Percentiles rank a stretch among this genome's conserved stretches.
Evolutionary conservation across 2,888 invertebrate species (phyloP).

Genomic region (Strigamia transsilvanica): DNA sequence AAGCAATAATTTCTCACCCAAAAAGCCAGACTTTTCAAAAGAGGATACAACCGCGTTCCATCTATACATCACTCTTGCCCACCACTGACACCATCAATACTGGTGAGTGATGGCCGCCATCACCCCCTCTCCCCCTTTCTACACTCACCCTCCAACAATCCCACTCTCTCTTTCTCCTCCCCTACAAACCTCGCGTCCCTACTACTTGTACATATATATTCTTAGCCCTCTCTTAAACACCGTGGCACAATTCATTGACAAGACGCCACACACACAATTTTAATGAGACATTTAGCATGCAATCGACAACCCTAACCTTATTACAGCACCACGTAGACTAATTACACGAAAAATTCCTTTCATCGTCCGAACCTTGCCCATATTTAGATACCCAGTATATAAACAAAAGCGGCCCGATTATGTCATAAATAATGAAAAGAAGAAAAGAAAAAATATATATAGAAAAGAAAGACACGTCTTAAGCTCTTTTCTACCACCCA

Average conservation of each 20-base stretch:
- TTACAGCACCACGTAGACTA: background rate
- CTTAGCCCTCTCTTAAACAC: background rate
- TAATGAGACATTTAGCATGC: slow-evolving; percentile 26
- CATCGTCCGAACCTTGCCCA: background rate
- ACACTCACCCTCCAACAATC: slow-evolving; percentile 6
- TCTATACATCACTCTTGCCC: slow-evolving; percentile 34
- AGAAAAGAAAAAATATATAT: background rate
- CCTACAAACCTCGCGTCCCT: background rate
- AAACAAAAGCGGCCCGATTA: slow-evolving; percentile 18
- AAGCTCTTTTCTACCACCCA: slow-evolving; percentile 28
- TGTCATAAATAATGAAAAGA: slow-evolving; percentile 3
- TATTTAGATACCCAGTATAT: background rate
- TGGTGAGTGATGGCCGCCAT: slow-evolving; percentile 30
- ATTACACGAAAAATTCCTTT: background rate
- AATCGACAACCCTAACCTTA: background rate
- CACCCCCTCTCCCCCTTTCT: slow-evolving; percentile 22
- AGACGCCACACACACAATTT: background rate
- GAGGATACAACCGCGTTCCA: slow-evolving; percentile 31
- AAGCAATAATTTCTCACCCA: slow-evolving; percentile 30
- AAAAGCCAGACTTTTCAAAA: slow-evolving; percentile 32
- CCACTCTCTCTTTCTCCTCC: slow-evolving; percentile 34
- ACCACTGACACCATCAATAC: slow-evolving; percentile 24
- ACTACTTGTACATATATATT: background rate
- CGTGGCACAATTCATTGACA: background rate
- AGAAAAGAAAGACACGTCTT: slow-evolving; percentile 1